These are phyloP conservation scores for Lophura swinhoii DNA, from an alignment of 2,797 vertebrate species.

Conservation along the genomic window DNA sequence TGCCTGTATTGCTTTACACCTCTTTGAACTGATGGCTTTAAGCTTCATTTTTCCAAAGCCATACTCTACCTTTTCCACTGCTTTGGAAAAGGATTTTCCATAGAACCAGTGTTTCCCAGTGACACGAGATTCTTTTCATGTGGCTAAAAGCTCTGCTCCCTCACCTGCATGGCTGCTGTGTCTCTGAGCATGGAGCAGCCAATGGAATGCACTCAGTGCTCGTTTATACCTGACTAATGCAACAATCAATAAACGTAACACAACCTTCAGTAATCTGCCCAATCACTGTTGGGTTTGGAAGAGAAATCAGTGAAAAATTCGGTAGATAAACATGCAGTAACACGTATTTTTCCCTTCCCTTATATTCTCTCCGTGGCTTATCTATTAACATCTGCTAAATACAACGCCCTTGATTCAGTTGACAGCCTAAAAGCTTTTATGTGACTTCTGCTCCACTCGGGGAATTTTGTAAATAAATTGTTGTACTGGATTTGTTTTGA, in stretches of 20 bases:
- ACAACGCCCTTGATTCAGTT: neutral
- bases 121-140: neutral
- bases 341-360: neutral
- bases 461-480: slow-evolving; percentile 22
- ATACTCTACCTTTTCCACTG: neutral
- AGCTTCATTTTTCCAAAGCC: neutral
- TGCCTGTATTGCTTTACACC: neutral
- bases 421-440: slow-evolving; percentile 16
- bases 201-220: neutral
- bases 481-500: slow-evolving; percentile 11
- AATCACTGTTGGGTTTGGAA: neutral
- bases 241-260: neutral
- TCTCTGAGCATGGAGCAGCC: neutral
- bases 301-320: neutral
- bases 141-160: neutral
- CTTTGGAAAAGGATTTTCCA: neutral
- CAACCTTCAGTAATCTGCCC: neutral
- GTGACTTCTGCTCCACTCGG: slow-evolving; percentile 13
- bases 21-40: neutral
- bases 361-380: neutral
- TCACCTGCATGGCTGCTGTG: fast-evolving
- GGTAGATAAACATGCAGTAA: neutral
- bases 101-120: neutral
- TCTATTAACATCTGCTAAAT: neutral
- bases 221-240: neutral